Evolutionary conservation across 2,797 vertebrate species (phyloP), one percentile per base, ranked within the genome.

Genomic region (Amazona finschi): DNA sequence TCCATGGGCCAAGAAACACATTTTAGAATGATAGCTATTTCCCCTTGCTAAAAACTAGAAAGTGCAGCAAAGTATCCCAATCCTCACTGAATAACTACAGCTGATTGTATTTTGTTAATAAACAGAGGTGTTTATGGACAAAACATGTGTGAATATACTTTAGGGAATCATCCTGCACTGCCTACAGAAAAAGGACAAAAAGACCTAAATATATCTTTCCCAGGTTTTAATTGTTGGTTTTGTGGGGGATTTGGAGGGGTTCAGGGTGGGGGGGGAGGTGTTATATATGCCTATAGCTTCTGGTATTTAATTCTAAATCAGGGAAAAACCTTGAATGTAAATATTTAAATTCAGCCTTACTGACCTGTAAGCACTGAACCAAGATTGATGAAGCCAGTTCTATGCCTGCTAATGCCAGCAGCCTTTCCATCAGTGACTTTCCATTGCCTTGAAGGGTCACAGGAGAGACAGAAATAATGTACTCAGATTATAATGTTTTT

Each of bases 41-140:
- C 94, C 85, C 73, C 80, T 75, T 65, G 60, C 73, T 96, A 84
- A 94, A 95, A 96, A 74, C 50, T 76, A 91, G 73, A 96, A 93
- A 93, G 76, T 53, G n/a, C 27, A 95, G 61, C 77, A 89, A 95
- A 44, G 75, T 72, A 53, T 11, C 73, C 58, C 76, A 70, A 17
- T 61, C 66, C 47, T 76, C 33, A 30, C 53, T 49, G 31, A 41
- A 77, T 89, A 94, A 64, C 8, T 84, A 38, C 21, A 89, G 70
- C 62, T 94, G 81, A 84, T 91, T 93, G 64, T 76, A 71, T 93
- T 91, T 91, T 93, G 83, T 94, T 96, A 95, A 95, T 96, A 96
- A 96, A 96, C 87, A 96, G 91, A 95, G 74, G 92, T 67, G 82
- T 94, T 97, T 96, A 95, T 95, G 94, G 92, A 97, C 89, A 96